Evolutionary conservation across 2,888 invertebrate species (phyloP).

Genomic region (Sphaerophoria rueppellii): DNA sequence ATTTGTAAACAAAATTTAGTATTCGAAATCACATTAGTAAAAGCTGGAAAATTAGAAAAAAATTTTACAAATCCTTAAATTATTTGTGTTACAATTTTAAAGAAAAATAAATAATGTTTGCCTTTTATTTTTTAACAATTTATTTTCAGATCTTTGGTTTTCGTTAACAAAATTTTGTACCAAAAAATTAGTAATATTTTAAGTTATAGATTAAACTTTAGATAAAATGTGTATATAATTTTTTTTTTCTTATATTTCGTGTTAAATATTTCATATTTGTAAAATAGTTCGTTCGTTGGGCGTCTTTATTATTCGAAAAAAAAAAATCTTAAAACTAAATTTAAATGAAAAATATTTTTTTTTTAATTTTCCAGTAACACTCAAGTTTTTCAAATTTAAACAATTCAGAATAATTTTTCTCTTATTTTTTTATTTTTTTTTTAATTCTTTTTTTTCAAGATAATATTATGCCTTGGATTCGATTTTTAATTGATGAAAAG

Average conservation of each 20-base stretch:
- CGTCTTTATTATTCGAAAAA: not conserved
- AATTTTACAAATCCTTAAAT: slow-evolving; percentile 4
- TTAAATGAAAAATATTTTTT: not conserved
- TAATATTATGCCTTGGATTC: slow-evolving; percentile 24
- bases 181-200: slow-evolving; percentile 2
- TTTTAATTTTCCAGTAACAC: slow-evolving; percentile 21
- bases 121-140: slow-evolving; percentile 12
- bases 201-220: slow-evolving; percentile 8
- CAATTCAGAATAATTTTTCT: not conserved
- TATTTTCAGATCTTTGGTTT: slow-evolving; percentile 12
- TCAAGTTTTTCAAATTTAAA: not conserved
- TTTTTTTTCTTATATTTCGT: not conserved
- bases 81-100: not conserved
- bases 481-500: slow-evolving; percentile 31
- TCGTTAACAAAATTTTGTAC: not conserved
- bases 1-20: slow-evolving; percentile 19
- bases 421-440: not conserved
- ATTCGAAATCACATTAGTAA: slow-evolving; percentile 30
- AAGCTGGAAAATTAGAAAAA: slow-evolving; percentile 40
- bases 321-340: not conserved
- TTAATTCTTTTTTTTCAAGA: not conserved
- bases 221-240: not conserved
- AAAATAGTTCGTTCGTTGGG: not conserved
- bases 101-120: slow-evolving; percentile 1
- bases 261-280: not conserved